Base-by-base conservation (phyloP, 2,888 invertebrate genomes). In the Agonopterix subpropinquella region DNA sequence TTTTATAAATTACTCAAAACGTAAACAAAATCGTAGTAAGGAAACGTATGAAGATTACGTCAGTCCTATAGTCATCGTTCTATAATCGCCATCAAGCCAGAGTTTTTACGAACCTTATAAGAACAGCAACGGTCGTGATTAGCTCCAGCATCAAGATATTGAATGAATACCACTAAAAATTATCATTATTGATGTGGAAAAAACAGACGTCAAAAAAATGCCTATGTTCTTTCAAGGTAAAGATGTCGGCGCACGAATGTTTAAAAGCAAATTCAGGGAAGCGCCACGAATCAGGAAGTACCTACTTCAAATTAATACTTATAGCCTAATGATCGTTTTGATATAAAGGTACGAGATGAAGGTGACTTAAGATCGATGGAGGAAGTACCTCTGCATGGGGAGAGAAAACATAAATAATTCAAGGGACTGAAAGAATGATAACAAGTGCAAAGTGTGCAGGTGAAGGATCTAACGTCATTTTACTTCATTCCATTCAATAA, bases 221-320 rank as follows among this genome's bases (percentile, higher is more conserved):
- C 67, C 70, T 75, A 74, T 74, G 74, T 73, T 77, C 70, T 70
- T 67, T 78, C 85, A 86, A 86, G 85, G 85, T 83, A 71, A 85
- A 78, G 79, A 82, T 67, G 81, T 76, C 71, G 72, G 70, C 72
- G 69, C 80, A 80, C 79, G 77, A 80, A 75, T 64, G 66, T 64
- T 75, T 73, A 72, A 73, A 73, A 77, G 73, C 70, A 64, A 70
- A 75, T 74, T 80, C 73, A 82, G 83, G 80, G 79, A 81, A 83
- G 81, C 77, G 65, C 70, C 68, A 66, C 66, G 69, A 77, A 79
- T 60, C 70, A 82, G 84, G 83, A 85, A 85, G 77, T 77, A 57
- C 55, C 60, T 62, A 60, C 61, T 62, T 67, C 65, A 73, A 75
- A 72, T 67, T 76, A 73, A 69, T 67, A 67, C 66, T 65, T 65